Evolutionary conservation across 2,888 invertebrate genomes (phyloP), one percentile per base, ranked within the genome.

Genomic region (Dolichopus griseipennis): DNA sequence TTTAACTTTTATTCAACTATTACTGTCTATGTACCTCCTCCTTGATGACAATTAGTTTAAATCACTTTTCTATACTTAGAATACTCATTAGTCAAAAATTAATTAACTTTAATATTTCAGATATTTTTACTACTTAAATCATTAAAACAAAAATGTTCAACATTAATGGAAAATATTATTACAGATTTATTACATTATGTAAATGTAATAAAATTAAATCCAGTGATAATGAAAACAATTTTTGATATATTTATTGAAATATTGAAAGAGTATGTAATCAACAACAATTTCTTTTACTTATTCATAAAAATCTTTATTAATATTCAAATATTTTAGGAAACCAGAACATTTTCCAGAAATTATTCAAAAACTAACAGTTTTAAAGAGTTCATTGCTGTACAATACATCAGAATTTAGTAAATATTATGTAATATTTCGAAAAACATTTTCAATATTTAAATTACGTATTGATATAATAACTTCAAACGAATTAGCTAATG

Each of bases 181-280:
- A 12, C 7, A 1, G 21, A 62, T 22, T 62, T 62, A 22, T 12
- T 22, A 2, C 7, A 10, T 22, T 22, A 22, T 22, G 12, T 22
- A 62, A 22, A 22, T 7, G 7, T 12, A 21, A 7, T 62, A 7
- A 62, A 41, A 1, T 43, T 27, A 9, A 66, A 68, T 66, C 21
- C 66, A 33, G 52, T 68, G 2, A 5, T 66, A 5, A 15, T 68
- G 3, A 66, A 52, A 21, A 65, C 66, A 20, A 52, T 63, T 64
- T 43, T 64, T 7, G 66, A 68, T 34, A 66, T 63, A 22, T 34
- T 68, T 41, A 64, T 64, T 64, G 68, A 68, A 66, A 43, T 61
- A 37, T 33, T 65, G 12, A 18, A 6, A 65, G 61, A 41, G 67
- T 68, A 68, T 21, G 66, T n/a, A 5, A 10, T 34, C 61, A 37